Base-by-base conservation (phyloP, 2,113 vertebrate genomes). In the Varanus komodoensis region DNA sequence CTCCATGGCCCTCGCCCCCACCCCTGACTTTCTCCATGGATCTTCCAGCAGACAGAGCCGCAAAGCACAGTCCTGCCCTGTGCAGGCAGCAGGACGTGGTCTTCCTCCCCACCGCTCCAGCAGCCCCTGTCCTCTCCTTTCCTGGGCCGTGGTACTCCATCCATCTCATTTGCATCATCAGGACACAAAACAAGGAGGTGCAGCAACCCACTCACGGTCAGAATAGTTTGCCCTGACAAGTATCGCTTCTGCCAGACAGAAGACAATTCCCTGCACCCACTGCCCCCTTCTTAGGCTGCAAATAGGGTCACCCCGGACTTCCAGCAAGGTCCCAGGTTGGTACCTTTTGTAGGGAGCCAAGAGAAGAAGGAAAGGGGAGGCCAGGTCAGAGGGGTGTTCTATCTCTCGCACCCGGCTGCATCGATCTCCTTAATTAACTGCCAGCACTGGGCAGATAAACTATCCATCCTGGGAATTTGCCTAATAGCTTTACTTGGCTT, bases 401-500 rank as follows among this genome's bases (percentile, higher is more conserved):
- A 1, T 21, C 38, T 29, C 87, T 7, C 25, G 15, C 14, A 44
- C 71, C 80, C 44, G 61, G 69, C 54, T 48, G 25, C n/a, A 25
- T 78, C 67, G 27, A 27, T 54, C 67, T 57, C 81, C 61, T 57
- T 84, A 87, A 84, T 88, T 74, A 73, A 75, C 38, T 67, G 78
- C 67, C 78, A 50, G 73, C 48, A 8, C 38, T 3, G 2, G 29
- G 48, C 25, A 75, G 80, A 75, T 67, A 52, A 32, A 83, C 81
- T 12, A 69, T 71, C 73, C 12, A n/a, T 57, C 48, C 61, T 21
- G 21, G 61, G 74, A 75, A 75, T 79, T 48, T 88, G 86, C 85
- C 77, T 78, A 84, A 88, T 88, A 21, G 73, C 73, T 34, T 34
- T 54, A 17, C 12, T 68, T 88, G 86, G 90, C 86, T 74, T 54